Percentiles rank a stretch among this genome's conserved stretches.
phyloP scores from a whole-genome alignment of 92 coral and sea anemone genomes.

The Heteractis magnifica region DNA sequence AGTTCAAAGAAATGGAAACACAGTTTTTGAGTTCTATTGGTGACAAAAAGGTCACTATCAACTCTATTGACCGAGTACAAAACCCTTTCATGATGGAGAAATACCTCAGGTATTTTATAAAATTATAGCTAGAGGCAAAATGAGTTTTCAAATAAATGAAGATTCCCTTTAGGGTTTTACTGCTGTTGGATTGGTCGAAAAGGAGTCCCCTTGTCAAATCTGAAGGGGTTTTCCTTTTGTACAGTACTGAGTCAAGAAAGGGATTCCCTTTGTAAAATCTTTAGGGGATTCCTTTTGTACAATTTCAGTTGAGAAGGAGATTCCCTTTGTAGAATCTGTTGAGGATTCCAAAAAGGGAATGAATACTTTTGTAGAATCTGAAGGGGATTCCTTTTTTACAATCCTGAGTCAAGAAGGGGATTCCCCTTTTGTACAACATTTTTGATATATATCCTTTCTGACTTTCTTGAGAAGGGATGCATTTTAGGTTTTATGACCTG shows the following conservation, averaged over 20 bases:
- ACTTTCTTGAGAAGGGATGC: not conserved
- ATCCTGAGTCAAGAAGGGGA: not conserved
- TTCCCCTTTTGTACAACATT: not conserved
- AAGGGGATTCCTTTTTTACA: not conserved
- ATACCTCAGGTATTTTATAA: conserved; percentile 38
- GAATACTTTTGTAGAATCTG: not conserved
- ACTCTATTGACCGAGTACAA: conserved; percentile 56
- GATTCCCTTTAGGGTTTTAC: not conserved
- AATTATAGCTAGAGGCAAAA: not conserved
- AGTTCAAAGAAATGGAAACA: conserved; percentile 36
- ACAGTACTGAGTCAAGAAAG: not conserved
- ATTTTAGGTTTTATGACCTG: too few species aligned
- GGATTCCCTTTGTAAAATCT: not conserved
- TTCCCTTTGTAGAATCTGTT: not conserved
- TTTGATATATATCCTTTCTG: too few species aligned
- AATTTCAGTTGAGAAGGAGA: not conserved
- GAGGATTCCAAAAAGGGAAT: not conserved
- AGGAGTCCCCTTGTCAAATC: not conserved
- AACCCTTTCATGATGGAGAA: conserved; percentile 70
- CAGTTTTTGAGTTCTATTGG: conserved; percentile 36
- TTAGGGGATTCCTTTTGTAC: not conserved
- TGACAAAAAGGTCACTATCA: conserved; percentile 34
- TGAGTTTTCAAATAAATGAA: not conserved
- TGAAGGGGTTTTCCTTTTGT: not conserved
- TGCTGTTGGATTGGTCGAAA: not conserved